phyloP scores from a whole-genome alignment of 2,888 invertebrate genomes.

The Conomelus anceps region DNA sequence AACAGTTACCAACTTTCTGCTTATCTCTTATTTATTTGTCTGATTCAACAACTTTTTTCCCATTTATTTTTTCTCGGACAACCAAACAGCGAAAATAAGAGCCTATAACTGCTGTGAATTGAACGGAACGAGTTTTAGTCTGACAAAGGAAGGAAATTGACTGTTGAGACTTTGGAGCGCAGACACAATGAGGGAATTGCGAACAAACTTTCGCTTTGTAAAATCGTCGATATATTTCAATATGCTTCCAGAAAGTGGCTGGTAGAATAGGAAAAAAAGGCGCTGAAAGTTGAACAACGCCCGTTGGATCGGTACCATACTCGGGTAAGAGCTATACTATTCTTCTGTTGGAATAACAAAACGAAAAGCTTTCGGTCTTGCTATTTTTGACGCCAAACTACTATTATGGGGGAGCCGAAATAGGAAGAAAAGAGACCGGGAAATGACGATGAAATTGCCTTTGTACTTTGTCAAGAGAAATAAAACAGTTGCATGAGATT shows the following conservation, averaged over 20 bases:
- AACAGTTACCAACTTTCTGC: background rate
- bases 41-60: background rate
- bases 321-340: background rate
- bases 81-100: background rate
- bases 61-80: background rate
- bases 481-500: background rate
- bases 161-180: background rate
- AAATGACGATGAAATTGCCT: background rate
- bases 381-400: background rate
- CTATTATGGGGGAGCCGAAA: background rate
- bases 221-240: background rate
- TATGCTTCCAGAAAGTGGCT: background rate
- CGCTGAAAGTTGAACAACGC: background rate
- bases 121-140: background rate
- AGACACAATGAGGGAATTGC: background rate
- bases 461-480: background rate
- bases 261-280: background rate
- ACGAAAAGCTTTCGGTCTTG: background rate
- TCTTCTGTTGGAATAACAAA: background rate
- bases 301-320: background rate
- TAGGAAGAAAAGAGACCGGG: background rate
- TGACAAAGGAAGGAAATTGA: background rate
- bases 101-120: background rate
- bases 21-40: background rate
- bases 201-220: background rate